Conservation (phyloP, 2,888 invertebrate genomes). For the Caenorhabditis sulstoni region DNA sequence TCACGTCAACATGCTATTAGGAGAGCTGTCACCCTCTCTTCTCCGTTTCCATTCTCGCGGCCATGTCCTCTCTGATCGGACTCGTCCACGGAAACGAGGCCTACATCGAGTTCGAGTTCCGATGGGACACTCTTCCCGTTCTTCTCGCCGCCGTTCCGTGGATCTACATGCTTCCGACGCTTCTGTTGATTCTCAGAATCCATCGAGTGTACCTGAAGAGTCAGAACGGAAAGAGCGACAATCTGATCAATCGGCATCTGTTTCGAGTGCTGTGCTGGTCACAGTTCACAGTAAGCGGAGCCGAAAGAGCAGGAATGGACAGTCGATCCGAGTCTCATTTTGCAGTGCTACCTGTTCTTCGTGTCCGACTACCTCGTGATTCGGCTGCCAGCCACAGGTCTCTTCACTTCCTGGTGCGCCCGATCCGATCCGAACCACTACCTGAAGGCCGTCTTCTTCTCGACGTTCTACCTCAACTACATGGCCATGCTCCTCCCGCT, state of each 20-base stretch:
- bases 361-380: constrained; percentile 27
- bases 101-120: constrained; percentile 10
- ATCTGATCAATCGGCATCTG: constrained; percentile 18
- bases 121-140: constrained; percentile 8
- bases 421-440: constrained; percentile 24
- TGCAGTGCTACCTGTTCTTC: constrained; percentile 15
- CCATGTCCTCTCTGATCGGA: not conserved
- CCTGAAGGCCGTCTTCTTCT: constrained; percentile 7
- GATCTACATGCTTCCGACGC: constrained; percentile 32
- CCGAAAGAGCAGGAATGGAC: too few relatives aligned
- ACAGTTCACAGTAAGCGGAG: constrained; percentile 6
- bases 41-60: too few relatives aligned
- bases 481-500: constrained; percentile 20
- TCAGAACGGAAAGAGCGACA: not conserved
- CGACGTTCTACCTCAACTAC: constrained; percentile 27
- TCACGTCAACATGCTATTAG: too few relatives aligned
- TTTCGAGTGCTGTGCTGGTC: constrained; percentile 29
- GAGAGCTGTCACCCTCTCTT: too few relatives aligned
- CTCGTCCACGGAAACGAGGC: constrained; percentile 19
- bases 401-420: constrained; percentile 44
- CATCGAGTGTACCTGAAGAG: constrained; percentile 10
- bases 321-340: too few relatives aligned
- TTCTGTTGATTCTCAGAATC: constrained; percentile 17
- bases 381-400: constrained; percentile 26
- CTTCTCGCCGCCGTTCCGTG: constrained; percentile 23